Evolutionary conservation across 2,797 vertebrate species (phyloP).

Genomic region (Mastacembelus armatus): DNA sequence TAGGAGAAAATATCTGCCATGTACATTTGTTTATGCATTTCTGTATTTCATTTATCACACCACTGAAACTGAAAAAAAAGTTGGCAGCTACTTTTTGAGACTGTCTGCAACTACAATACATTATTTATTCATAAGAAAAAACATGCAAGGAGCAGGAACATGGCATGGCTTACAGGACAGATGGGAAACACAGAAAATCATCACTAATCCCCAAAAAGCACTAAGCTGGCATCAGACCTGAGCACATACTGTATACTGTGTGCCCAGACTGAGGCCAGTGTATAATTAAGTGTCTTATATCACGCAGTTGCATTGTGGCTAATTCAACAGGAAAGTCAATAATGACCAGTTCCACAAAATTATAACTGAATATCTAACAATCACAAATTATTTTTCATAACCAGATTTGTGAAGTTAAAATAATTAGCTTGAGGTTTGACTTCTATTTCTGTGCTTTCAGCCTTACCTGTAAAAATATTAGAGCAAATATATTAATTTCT

Average conservation of each 20-base stretch:
- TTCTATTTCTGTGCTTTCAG: not conserved
- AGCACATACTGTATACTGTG: conserved; percentile 16
- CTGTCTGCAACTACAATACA: too few relatives aligned
- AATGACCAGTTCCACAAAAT: not conserved
- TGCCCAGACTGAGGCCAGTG: conserved; percentile 25
- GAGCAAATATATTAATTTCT: not conserved
- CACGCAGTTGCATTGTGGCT: conserved; percentile 17
- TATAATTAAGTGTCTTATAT: conserved; percentile 33
- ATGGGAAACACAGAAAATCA: conserved; percentile 29
- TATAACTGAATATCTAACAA: not conserved
- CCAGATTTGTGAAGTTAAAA: not conserved
- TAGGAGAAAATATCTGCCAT: not conserved
- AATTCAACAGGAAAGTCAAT: too few relatives aligned
- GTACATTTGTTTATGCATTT: not conserved
- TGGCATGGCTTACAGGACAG: conserved; percentile 27
- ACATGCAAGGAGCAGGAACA: not conserved
- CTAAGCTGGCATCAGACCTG: conserved; percentile 44
- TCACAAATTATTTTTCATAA: not conserved
- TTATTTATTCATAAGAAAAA: not conserved
- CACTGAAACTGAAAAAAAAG: not conserved
- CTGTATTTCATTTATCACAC: not conserved
- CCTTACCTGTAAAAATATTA: too few relatives aligned
- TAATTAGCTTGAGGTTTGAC: not conserved
- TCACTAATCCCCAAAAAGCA: conserved; percentile 62
- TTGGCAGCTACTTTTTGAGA: too few relatives aligned